A percentile compares a stretch with the other conserved stretches of the same genome.
phyloP scores from a whole-genome alignment of 2,888 invertebrate species.

The Congeria kusceri region DNA sequence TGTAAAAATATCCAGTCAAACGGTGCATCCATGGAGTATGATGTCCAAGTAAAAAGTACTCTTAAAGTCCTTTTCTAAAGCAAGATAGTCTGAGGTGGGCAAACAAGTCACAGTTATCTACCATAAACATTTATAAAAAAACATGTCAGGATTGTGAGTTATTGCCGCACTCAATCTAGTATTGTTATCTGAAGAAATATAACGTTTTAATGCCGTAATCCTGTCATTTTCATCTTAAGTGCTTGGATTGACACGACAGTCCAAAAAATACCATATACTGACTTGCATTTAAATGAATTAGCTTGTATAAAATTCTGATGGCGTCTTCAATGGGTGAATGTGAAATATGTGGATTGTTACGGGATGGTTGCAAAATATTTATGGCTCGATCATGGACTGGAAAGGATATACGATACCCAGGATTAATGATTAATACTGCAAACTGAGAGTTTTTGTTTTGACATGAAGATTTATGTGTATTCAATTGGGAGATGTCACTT shows the following conservation, averaged over 20 bases:
- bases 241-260: constrained; percentile 34
- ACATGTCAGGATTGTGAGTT: constrained; percentile 42
- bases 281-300: constrained; percentile 44
- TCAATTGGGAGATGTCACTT: constrained; percentile 47
- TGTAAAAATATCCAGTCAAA: too few relatives aligned
- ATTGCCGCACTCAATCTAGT: constrained; percentile 29
- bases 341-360: constrained; percentile 53
- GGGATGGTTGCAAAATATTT: constrained; percentile 35
- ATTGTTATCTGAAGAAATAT: constrained; percentile 23
- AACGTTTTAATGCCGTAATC: constrained; percentile 38
- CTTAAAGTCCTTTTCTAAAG: too few relatives aligned
- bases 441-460: constrained; percentile 31
- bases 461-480: constrained; percentile 54
- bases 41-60: too few relatives aligned
- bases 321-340: constrained; percentile 39
- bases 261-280: not conserved
- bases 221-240: constrained; percentile 36
- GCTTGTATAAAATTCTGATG: constrained; percentile 54
- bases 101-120: not conserved
- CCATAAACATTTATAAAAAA: constrained; percentile 6
- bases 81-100: too few relatives aligned
- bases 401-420: constrained; percentile 38
- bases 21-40: too few relatives aligned
- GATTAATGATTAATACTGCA: constrained; percentile 30
- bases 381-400: constrained; percentile 37